Evolutionary conservation across 1,140 invertebrate species (phyloP), one percentile per base, ranked within the genome.

Genomic region (Odontomachus brunneus): DNA sequence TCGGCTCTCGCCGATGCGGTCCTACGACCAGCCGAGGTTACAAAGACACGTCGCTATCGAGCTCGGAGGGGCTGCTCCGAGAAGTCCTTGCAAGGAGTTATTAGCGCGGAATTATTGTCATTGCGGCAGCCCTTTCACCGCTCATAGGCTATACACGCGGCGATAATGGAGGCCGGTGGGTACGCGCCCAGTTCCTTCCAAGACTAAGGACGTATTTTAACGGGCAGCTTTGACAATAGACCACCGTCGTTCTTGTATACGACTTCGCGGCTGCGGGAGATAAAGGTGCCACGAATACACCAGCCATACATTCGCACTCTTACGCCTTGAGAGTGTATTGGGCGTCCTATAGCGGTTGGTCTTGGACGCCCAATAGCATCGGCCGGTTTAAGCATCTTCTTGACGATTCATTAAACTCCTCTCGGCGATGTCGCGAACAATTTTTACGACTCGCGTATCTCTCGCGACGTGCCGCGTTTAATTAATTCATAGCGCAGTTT

Each of bases 211-310:
- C 75, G 84, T 83, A 90, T 90, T 92, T 92, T 92, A 92, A 92
- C 90, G 91, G 88, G 89, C 89, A 90, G 89, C 86, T 92, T 91
- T 91, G 84, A 91, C 90, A 89, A 89, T 89, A 76, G 88, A 74
- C 87, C 55, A 53, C 29, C 82, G 78, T 89, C 76, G 76, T 83
- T 81, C 67, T 72, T 62, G 73, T 89, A 83, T 84, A 83, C 85
- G 82, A 78, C 69, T 86, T 89, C 83, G 71, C 72, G 83, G 59
- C 66, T 67, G 66, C 26, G 83, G 80, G 57, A 89, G 88, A 89
- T 90, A 88, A 89, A 90, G 86, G 63, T 82, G 72, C 44, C 57
- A 62, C 33, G 63, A 57, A 14, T 63, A 82, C 66, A 57, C 51
- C 44, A 63, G 51, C n/a, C 55, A 80, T 59, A 82, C 80, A 26